These are phyloP conservation scores for Syrmaticus mikado DNA, from an alignment of 2,113 vertebrate genomes.

Conservation along the genomic window DNA sequence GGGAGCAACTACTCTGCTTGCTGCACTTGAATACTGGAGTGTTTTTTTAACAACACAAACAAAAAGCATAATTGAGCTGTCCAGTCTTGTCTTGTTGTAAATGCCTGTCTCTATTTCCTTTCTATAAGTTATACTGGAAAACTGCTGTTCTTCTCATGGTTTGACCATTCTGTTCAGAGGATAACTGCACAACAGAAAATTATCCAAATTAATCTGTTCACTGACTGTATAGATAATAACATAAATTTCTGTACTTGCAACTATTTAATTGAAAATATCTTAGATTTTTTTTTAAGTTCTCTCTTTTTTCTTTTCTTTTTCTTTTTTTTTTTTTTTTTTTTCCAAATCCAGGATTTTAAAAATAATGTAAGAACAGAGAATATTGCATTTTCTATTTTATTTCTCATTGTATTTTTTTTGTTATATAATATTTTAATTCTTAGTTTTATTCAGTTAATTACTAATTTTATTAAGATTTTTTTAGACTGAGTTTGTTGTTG, in stretches of 20 bases:
- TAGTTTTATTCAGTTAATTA: background rate
- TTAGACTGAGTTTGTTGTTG: background rate
- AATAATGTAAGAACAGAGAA: fast-evolving
- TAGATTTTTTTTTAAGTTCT: background rate
- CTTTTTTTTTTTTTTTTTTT: background rate
- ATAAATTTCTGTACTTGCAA: background rate
- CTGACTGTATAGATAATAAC: background rate
- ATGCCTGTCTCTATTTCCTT: background rate
- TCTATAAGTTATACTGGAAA: background rate
- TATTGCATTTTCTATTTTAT: background rate
- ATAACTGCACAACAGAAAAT: background rate
- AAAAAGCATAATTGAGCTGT: background rate
- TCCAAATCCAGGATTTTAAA: background rate
- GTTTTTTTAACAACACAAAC: background rate
- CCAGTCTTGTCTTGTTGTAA: background rate
- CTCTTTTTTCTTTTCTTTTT: too few species aligned
- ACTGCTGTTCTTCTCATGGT: background rate
- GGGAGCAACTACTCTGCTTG: background rate
- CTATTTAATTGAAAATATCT: background rate
- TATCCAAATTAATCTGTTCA: background rate
- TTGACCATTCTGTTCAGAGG: background rate
- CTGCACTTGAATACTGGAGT: background rate
- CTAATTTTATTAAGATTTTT: background rate
- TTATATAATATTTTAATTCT: background rate
- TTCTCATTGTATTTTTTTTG: background rate